Percentiles rank a stretch among this genome's conserved stretches.
These are phyloP conservation scores for Halcyon badia DNA, from an alignment of 2,797 vertebrate genomes.

Conservation along the genomic window DNA sequence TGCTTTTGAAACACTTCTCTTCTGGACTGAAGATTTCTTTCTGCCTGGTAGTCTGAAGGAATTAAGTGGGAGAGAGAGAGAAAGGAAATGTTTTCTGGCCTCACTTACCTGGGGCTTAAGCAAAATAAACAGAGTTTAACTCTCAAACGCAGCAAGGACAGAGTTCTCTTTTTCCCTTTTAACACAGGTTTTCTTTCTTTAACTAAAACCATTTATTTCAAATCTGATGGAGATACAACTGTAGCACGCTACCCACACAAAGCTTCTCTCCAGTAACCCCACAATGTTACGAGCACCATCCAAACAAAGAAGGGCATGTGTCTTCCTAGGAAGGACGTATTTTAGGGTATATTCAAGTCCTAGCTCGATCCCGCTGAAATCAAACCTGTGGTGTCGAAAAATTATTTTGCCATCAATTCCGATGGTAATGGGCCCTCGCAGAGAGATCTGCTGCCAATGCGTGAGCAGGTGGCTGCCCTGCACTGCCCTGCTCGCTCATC, in stretches of 20 bases:
- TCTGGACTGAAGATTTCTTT: background rate
- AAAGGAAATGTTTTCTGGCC: background rate
- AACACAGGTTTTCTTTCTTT: background rate
- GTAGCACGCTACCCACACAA: background rate
- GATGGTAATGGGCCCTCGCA: fast-evolving
- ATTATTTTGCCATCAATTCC: background rate
- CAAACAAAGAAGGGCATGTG: background rate
- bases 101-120: background rate
- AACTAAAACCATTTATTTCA: background rate
- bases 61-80: background rate
- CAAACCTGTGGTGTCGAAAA: background rate
- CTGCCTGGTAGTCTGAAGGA: background rate
- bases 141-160: background rate
- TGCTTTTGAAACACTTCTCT: background rate
- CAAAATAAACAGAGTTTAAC: constrained; percentile 6
- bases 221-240: background rate
- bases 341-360: background rate
- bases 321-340: background rate
- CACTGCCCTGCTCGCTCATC: background rate
- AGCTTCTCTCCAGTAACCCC: background rate
- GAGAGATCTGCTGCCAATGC: background rate
- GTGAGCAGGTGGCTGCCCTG: background rate
- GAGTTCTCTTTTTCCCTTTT: background rate
- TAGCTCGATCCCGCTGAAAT: background rate
- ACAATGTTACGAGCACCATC: background rate